Conservation (phyloP, 1,140 invertebrate genomes). For the Nautilus pompilius region DNA sequence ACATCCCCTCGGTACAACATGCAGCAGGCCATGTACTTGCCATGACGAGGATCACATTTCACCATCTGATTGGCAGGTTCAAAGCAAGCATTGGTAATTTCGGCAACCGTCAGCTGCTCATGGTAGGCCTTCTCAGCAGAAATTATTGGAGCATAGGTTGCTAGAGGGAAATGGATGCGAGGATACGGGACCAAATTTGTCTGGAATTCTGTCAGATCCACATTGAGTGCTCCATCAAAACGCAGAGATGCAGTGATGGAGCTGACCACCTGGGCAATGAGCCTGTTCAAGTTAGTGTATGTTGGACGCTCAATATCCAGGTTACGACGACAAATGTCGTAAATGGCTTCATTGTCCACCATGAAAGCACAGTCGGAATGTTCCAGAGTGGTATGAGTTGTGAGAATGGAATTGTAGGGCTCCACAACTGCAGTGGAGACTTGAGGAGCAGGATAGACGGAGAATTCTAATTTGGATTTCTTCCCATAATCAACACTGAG, state of each 20-base stretch:
- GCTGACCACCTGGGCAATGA: slow-evolving; percentile 30
- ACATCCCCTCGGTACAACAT: slow-evolving; percentile 42
- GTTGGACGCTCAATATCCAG: slow-evolving; percentile 81
- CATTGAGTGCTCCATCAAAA: slow-evolving; percentile 70
- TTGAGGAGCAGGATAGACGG: slow-evolving; percentile 86
- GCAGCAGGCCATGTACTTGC: slow-evolving; percentile 81
- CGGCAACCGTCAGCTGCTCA: slow-evolving; percentile 60
- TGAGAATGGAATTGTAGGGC: slow-evolving; percentile 71
- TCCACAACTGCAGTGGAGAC: slow-evolving; percentile 71
- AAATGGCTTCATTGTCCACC: slow-evolving; percentile 86
- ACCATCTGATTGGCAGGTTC: slow-evolving; percentile 87
- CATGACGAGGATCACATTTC: slow-evolving; percentile 81
- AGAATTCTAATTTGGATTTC: slow-evolving; percentile 85
- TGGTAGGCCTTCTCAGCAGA: slow-evolving; percentile 39
- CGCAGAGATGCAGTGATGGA: slow-evolving; percentile 58
- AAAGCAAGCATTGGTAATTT: slow-evolving; percentile 83
- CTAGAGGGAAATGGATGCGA: slow-evolving; percentile 38
- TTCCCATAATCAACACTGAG: slow-evolving; percentile 68
- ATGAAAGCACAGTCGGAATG: slow-evolving; percentile 62
- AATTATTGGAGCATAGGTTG: slow-evolving; percentile 31
- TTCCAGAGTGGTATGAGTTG: slow-evolving; percentile 57
- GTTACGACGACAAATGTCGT: slow-evolving; percentile 85
- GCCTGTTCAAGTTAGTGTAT: slow-evolving; percentile 67
- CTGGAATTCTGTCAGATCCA: slow-evolving; percentile 70
- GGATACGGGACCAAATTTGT: slow-evolving; percentile 60